Conservation (phyloP, 1,140 invertebrate genomes). For the Zaprionus ornatus region DNA sequence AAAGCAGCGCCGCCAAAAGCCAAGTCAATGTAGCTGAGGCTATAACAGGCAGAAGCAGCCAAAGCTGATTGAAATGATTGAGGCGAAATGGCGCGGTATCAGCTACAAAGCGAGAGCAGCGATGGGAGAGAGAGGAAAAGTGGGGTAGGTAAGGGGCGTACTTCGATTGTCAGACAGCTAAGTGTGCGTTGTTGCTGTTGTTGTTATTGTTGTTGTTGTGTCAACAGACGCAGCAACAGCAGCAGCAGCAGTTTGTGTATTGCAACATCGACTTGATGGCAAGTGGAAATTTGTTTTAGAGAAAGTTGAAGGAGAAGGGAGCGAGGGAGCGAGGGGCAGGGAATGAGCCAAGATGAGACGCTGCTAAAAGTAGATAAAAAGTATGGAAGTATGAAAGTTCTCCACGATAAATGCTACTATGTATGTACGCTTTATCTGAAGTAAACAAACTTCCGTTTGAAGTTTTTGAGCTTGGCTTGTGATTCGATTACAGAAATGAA, state of each 20-base stretch:
- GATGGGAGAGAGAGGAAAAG: neutral
- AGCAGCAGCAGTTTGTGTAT: constrained; percentile 45
- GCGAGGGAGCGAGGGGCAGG: neutral
- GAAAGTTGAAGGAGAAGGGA: neutral
- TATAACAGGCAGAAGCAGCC: constrained; percentile 66
- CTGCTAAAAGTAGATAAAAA: constrained; percentile 44
- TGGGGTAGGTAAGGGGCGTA: neutral
- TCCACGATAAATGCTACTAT: constrained; percentile 14
- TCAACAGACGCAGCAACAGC: constrained; percentile 58
- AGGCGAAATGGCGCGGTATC: constrained; percentile 77
- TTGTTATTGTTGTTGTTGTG: constrained; percentile 57
- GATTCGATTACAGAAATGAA: neutral
- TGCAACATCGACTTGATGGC: constrained; percentile 58
- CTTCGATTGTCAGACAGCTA: constrained; percentile 13
- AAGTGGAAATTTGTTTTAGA: constrained; percentile 58
- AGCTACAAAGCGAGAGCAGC: constrained; percentile 20
- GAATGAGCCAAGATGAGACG: constrained; percentile 35
- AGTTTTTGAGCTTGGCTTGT: neutral
- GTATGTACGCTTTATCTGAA: neutral
- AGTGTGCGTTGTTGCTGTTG: constrained; percentile 32
- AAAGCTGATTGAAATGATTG: constrained; percentile 80
- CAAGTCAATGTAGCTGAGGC: constrained; percentile 76
- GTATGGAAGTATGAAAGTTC: constrained; percentile 1
- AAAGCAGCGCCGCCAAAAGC: constrained; percentile 56
- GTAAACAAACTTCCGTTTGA: neutral